Percentiles rank a stretch among this genome's conserved stretches.
Conservation (phyloP, 2,113 vertebrate species). For the Crotophaga sulcirostris region DNA sequence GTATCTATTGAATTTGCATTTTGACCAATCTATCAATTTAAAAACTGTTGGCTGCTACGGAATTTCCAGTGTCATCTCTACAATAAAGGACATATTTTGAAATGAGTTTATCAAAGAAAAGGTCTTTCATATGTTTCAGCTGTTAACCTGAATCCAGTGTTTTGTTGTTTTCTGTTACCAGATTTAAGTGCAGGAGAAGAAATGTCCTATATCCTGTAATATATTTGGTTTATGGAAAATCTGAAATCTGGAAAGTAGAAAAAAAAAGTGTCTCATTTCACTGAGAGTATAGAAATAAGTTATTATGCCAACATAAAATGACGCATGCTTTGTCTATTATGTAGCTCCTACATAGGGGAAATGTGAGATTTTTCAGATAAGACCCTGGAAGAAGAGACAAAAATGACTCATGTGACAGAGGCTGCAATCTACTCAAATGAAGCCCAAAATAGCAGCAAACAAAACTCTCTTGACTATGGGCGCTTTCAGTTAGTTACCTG, state of each 20-base stretch:
- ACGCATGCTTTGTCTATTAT: background rate
- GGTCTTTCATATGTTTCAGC: background rate
- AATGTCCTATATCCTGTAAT: background rate
- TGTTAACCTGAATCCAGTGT: background rate
- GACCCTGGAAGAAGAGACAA: background rate
- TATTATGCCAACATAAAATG: background rate
- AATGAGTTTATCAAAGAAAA: background rate
- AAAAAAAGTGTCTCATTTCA: background rate
- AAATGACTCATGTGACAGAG: background rate
- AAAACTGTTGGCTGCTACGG: background rate
- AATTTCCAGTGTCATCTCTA: background rate
- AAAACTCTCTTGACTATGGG: background rate
- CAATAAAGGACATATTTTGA: background rate
- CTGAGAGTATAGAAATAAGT: background rate
- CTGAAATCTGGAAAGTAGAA: background rate
- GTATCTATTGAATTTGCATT: background rate
- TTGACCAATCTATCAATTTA: background rate
- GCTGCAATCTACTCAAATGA: background rate
- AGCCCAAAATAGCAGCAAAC: background rate
- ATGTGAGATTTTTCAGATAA: background rate
- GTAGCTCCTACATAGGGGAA: background rate
- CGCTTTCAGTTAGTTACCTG: background rate
- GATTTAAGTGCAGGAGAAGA: background rate
- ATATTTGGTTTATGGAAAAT: background rate
- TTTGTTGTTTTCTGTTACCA: background rate